Evolutionary conservation across 37 sponge, comb jelly and placozoan species (phyloP), one percentile per base, ranked within the genome.

Genomic region (Crambe crambe): DNA sequence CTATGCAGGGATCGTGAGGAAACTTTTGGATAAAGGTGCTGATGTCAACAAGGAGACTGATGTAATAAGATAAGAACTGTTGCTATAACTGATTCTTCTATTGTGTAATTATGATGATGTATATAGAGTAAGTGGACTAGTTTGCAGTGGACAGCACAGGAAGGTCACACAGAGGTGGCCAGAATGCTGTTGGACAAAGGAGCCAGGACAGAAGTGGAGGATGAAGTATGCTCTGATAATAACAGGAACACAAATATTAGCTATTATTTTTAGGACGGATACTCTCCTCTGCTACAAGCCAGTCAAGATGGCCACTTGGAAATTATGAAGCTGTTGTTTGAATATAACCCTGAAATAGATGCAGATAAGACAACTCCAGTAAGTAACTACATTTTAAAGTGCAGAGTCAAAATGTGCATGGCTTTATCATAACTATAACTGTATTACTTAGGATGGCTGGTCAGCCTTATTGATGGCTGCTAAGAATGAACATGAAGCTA

Each of bases 221-320:
- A 65, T 9, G 30, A 65, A 34, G 66, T 30, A 65, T 31, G 25
- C 25, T 60, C 31, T 65, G 31, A 30, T 3, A 17, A 5, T 31
- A 65, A 6, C 3, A 2, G 2, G 27, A 17, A n/a, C 17, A 22
- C 3, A 26, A 60, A 9, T 26, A 17, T 31, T 30, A 31, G 10
- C 12, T 31, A 31, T 30, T 2, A 30, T 2, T 65, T 65, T 17
- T 34, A 65, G 66, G 66, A 2, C 30, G 66, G 66, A 30, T 31
- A 31, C 31, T 65, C 66, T 65, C 66, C 66, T 65, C 66, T 65
- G 35, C 25, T 65, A 34, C 66, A 31, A 65, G 66, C 66, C 31
- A 6, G 32, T 65, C 66, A 65, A 65, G 66, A 65, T 65, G 66
- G 66, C 35, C 31, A 31, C 35, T 30, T 65, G 3, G 66, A 32